A percentile compares a stretch with the other conserved stretches of the same genome.
Evolutionary conservation across 2,888 invertebrate genomes (phyloP).

Genomic region (Scaptomyza parva): DNA sequence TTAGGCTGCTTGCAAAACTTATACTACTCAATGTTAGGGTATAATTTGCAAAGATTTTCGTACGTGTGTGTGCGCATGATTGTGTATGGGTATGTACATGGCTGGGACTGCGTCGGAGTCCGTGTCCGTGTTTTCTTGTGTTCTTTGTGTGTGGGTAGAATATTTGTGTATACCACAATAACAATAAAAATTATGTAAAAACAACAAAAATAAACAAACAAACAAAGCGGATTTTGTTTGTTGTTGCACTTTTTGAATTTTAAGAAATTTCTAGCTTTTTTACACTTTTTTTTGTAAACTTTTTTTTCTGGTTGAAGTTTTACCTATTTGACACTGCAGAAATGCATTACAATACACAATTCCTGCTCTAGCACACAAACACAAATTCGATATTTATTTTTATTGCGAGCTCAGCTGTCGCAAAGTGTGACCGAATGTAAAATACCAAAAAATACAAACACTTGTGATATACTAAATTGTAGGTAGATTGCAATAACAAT

Average conservation of each 20-base stretch:
- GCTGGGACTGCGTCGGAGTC: conserved; percentile 24
- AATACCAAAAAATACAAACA: neutral
- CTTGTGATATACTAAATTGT: neutral
- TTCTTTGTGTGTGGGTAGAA: neutral
- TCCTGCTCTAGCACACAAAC: conserved; percentile 40
- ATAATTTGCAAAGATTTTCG: conserved; percentile 9
- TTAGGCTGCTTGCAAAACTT: neutral
- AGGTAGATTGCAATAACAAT: neutral
- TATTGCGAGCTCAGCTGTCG: conserved; percentile 53
- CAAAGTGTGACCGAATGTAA: conserved; percentile 15
- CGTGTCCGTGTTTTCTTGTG: neutral
- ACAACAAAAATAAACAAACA: conserved; percentile 16
- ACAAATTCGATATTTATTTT: conserved; percentile 57
- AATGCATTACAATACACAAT: conserved; percentile 42
- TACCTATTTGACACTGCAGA: conserved; percentile 37
- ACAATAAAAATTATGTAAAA: conserved; percentile 45
- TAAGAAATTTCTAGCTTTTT: neutral
- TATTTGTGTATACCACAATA: conserved; percentile 21
- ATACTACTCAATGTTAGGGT: conserved; percentile 5
- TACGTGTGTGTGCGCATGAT: conserved; percentile 2
- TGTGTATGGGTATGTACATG: conserved; percentile 17
- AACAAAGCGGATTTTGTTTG: conserved; percentile 1
- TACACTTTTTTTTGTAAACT: neutral
- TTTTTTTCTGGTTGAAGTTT: conserved; percentile 2
- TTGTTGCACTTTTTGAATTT: neutral